Conservation (phyloP, 2,888 invertebrate species). For the Sesia apiformis region DNA sequence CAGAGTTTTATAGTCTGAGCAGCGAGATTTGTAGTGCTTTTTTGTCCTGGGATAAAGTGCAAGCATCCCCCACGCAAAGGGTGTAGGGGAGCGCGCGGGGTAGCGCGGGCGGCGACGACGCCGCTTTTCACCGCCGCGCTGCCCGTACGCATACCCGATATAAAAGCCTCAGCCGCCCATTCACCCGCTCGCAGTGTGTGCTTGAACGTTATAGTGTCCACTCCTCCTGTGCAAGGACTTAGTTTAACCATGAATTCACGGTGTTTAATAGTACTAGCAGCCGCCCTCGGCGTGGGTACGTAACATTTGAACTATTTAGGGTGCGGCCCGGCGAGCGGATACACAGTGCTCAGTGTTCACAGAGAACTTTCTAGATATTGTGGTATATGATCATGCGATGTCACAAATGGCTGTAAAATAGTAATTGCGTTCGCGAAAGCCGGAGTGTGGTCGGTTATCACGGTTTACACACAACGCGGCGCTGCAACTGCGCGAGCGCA, state of each 20-base stretch:
- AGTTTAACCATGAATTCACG: constrained; percentile 69
- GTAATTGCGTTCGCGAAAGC: constrained; percentile 35
- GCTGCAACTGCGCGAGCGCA: constrained; percentile 29
- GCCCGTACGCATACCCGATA: constrained; percentile 61
- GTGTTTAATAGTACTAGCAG: constrained; percentile 76
- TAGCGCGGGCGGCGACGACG: constrained; percentile 28
- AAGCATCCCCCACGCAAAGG: constrained; percentile 1
- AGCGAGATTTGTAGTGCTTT: too few species aligned
- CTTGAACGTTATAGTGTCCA: constrained; percentile 69
- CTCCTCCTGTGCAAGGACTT: constrained; percentile 66
- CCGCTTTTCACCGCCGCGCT: constrained; percentile 58
- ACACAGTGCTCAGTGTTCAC: constrained; percentile 25
- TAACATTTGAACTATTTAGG: constrained; percentile 68
- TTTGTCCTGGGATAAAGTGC: neutral
- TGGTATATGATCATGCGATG: constrained; percentile 1
- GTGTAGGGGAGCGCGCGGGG: constrained; percentile 15
- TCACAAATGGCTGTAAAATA: constrained; percentile 3
- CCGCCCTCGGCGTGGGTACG: constrained; percentile 82
- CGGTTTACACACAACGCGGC: constrained; percentile 30
- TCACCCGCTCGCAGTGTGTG: constrained; percentile 74
- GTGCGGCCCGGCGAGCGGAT: constrained; percentile 27
- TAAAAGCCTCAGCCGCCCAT: constrained; percentile 69
- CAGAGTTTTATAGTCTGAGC: too few species aligned
- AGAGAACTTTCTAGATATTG: constrained; percentile 4
- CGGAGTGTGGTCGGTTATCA: constrained; percentile 37